Base-by-base conservation (phyloP, 2,113 vertebrate species). In the Rhinopomastus cyanomelas region DNA sequence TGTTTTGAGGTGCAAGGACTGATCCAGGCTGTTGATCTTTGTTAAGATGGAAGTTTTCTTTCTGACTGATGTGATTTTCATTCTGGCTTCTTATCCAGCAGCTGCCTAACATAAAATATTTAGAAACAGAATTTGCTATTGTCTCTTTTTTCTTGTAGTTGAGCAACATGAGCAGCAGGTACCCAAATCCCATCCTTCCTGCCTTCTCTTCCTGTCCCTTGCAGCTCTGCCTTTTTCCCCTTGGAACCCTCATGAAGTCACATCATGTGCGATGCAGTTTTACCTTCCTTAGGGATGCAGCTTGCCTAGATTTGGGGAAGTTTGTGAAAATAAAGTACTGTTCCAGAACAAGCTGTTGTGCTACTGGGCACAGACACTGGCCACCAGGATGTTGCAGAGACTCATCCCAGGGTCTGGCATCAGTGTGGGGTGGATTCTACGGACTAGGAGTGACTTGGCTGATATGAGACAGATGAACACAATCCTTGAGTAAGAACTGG, bases 381-480 rank as follows among this genome's bases (percentile, higher is more conserved):
- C 10, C 37, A 21, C 52, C 36, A 26, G 65, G 16, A 4, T 2
- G 3, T 57, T 25, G 32, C 1, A 57, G 44, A 51, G 29, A 14
- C 22, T 32, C 49, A 6, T 0, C 18, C 12, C 29, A 1, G 8
- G 29, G 6, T 9, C 30, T 39, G 78, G 14, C 0, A 0, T 17
- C 0, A 0, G 1, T 12, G 5, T 3, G 20, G 53, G 30, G 55
- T 16, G n/a, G 42, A 12, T 57, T 81, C 68, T n/a, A 37, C 61
- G 49, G 64, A 1, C 48, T 29, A 20, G 4, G n/a, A 72, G n/a
- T 44, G 44, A 5, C 30, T 44, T 21, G 59, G 46, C 19, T 93
- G 74, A 11, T 29, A 23, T 1, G 26, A 67, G 72, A 27, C 8
- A 26, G 61, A 9, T 23, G 22, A 59, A n/a, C 32, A 8, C 3